Evolutionary conservation across 2,888 invertebrate genomes (phyloP).

Genomic region (Tipula vernalis): DNA sequence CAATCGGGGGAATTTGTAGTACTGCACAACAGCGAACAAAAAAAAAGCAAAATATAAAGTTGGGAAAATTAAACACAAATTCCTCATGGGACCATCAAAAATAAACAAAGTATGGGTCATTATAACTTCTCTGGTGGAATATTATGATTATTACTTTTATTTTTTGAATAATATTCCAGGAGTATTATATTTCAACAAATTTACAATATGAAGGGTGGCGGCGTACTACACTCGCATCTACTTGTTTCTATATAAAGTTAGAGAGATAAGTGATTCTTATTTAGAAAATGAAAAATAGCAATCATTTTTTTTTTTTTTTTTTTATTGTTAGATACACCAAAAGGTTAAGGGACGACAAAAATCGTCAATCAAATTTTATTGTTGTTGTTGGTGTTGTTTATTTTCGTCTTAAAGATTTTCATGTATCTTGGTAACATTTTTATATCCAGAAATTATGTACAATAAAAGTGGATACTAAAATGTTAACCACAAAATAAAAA

Average conservation of each 20-base stretch:
- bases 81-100: neutral
- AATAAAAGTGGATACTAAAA: neutral
- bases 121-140: neutral
- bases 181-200: conserved; percentile 18
- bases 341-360: neutral
- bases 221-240: neutral
- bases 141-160: neutral
- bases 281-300: neutral
- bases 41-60: neutral
- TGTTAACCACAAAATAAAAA: neutral
- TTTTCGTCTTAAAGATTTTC: neutral
- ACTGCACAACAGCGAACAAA: neutral
- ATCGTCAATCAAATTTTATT: conserved; percentile 4
- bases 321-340: neutral
- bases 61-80: conserved; percentile 4
- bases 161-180: conserved; percentile 14
- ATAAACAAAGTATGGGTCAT: neutral
- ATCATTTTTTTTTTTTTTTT: neutral
- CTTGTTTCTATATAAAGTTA: neutral
- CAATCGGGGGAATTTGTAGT: neutral
- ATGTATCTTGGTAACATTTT: neutral
- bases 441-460: neutral
- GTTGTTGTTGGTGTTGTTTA: neutral
- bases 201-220: neutral
- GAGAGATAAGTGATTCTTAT: neutral